These are phyloP conservation scores for Acanthisitta chloris DNA, from an alignment of 2,113 vertebrate species.

Conservation along the genomic window DNA sequence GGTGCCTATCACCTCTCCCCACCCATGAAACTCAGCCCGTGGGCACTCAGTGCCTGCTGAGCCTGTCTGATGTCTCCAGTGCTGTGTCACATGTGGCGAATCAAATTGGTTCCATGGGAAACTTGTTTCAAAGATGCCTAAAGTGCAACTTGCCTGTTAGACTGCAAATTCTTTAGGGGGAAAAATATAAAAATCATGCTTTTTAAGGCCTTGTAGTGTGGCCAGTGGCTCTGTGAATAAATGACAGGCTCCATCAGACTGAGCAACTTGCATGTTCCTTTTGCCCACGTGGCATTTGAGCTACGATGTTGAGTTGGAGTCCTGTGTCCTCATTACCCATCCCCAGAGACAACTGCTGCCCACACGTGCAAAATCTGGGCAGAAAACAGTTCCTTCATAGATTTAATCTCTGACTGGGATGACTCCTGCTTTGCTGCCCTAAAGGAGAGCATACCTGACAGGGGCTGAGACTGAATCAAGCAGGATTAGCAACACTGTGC, in stretches of 20 bases:
- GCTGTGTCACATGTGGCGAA: not conserved
- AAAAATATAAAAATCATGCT: not conserved
- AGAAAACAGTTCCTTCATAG: not conserved
- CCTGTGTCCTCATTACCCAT: not conserved
- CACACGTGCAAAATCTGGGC: not conserved
- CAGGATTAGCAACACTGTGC: not conserved
- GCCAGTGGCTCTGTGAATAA: not conserved
- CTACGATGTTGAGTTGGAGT: not conserved
- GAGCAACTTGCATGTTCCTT: not conserved
- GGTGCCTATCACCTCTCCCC: not conserved
- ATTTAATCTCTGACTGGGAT: not conserved
- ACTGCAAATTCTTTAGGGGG: not conserved
- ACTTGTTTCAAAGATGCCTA: not conserved
- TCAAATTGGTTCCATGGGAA: not conserved
- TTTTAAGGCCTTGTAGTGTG: not conserved
- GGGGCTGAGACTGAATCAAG: not conserved
- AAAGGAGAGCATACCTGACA: not conserved
- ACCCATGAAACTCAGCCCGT: accelerated
- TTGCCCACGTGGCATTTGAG: not conserved
- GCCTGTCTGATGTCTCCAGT: not conserved
- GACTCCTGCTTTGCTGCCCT: not conserved
- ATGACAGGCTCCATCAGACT: not conserved
- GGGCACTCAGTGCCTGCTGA: not conserved
- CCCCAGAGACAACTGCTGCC: not conserved
- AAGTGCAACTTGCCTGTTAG: not conserved